Conservation (phyloP, 2,113 vertebrate genomes). For the Corynorhinus townsendii region DNA sequence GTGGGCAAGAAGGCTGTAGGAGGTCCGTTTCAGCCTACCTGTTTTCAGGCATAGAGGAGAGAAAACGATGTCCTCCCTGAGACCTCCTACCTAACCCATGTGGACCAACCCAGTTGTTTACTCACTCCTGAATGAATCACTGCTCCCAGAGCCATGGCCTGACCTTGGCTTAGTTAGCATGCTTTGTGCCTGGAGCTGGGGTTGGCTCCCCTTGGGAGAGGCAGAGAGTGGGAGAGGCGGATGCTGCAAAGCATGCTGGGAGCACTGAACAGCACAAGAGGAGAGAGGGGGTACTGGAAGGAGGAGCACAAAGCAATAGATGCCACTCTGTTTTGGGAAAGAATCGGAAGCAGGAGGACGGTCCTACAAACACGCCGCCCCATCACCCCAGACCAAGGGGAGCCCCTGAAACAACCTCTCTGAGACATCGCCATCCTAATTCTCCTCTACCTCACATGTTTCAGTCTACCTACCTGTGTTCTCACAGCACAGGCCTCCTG, state of each 20-base stretch:
- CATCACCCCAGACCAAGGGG: not conserved
- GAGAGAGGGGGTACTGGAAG: not conserved
- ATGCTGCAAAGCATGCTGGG: not conserved
- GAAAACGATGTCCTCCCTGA: not conserved
- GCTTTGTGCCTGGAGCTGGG: not conserved
- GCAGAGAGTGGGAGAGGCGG: not conserved
- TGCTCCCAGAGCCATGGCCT: not conserved
- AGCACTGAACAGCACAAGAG: not conserved
- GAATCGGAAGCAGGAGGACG: not conserved
- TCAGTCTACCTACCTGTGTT: no score
- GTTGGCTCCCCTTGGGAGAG: not conserved
- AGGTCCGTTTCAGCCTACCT: not conserved
- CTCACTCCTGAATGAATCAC: not conserved
- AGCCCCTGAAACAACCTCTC: not conserved
- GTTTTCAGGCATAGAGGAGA: not conserved
- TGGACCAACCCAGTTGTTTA: not conserved
- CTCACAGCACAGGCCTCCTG: rapidly evolving
- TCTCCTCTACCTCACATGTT: not conserved
- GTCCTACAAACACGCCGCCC: not conserved
- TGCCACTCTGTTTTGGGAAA: not conserved
- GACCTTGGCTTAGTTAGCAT: not conserved
- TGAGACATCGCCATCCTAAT: not conserved
- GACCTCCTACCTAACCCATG: not conserved
- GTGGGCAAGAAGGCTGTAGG: not conserved
- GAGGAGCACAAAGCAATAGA: not conserved